Base-by-base conservation (phyloP, 2,797 vertebrate species). In the Hydrocynus forskahlii region DNA sequence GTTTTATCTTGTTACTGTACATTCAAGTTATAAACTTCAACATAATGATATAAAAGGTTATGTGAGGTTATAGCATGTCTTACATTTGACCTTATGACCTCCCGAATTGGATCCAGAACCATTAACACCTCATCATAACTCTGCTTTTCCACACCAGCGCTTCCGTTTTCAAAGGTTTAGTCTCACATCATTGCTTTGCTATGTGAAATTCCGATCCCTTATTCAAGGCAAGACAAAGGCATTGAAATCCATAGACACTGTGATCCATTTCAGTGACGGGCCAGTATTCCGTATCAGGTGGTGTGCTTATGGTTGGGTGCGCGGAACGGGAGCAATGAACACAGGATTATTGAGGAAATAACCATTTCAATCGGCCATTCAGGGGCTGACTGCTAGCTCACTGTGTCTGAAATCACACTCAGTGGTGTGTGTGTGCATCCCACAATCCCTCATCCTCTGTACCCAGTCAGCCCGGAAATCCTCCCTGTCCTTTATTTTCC, bases 401-500 rank as follows among this genome's bases (percentile, higher is more conserved):
- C 85, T 72, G 74, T 73, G 78, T 85, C 84, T 59, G 82, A 80
- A 87, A 88, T 86, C 72, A 78, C 71, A 40, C 84, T 87, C 85
- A 67, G 67, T 45, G 76, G 29, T 38, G 62, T 64, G 62, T 67
- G 76, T 80, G 81, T 81, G 25, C 62, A 21, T 81, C 69, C 76
- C 81, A 71, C 72, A 19, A 80, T 76, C 52, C 75, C 86, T 83
- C 80, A 86, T 88, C 85, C 86, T 84, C 77, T 83, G 80, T 76
- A 84, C 86, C 82, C 84, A 82, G 69, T 75, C 60, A 64, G 85
- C 79, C 78, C 86, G 80, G 78, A 87, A 88, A 84, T 82, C 76
- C 59, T 64, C 72, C 81, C 79, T 23, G 52, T 79, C 62, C 81
- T 88, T 80, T 54, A 80, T 88, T 88, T 90, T 77, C 52, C 83